These are phyloP conservation scores for Thysanoteuthis rhombus DNA, from an alignment of 2,888 invertebrate genomes.

Conservation along the genomic window DNA sequence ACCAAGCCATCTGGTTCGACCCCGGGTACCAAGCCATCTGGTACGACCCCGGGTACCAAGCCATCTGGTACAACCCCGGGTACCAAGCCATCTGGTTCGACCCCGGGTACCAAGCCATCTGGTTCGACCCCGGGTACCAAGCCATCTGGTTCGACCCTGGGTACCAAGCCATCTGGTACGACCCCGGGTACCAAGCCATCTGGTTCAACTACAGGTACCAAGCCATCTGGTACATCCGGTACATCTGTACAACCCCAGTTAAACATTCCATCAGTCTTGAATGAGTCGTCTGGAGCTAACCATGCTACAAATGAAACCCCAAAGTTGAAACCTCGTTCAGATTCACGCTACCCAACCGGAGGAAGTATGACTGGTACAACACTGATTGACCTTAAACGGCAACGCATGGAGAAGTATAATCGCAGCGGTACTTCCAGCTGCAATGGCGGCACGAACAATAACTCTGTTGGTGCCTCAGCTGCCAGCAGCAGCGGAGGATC, in stretches of 20 bases:
- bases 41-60: too few species aligned
- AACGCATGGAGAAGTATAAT: conserved; percentile 36
- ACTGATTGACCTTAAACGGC: conserved; percentile 35
- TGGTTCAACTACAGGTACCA: background rate
- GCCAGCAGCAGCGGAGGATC: background rate
- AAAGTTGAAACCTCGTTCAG: background rate
- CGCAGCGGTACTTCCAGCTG: conserved; percentile 22
- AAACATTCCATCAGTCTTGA: background rate
- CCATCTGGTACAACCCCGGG: conserved; percentile 33
- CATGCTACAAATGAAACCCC: background rate
- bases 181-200: background rate
- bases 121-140: conserved; percentile 26
- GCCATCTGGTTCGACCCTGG: background rate
- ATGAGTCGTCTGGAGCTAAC: conserved; percentile 24
- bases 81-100: background rate
- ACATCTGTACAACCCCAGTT: conserved; percentile 33
- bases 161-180: conserved; percentile 36
- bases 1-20: conserved; percentile 35
- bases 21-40: background rate
- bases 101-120: too few species aligned
- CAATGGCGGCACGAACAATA: conserved; percentile 35
- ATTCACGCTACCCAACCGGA: conserved; percentile 15
- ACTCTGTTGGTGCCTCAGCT: background rate
- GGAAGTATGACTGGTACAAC: conserved; percentile 25
- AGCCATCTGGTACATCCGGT: background rate